Evolutionary conservation across 1,140 invertebrate species (phyloP), one percentile per base, ranked within the genome.

Genomic region (Macrosteles quadrilineatus): DNA sequence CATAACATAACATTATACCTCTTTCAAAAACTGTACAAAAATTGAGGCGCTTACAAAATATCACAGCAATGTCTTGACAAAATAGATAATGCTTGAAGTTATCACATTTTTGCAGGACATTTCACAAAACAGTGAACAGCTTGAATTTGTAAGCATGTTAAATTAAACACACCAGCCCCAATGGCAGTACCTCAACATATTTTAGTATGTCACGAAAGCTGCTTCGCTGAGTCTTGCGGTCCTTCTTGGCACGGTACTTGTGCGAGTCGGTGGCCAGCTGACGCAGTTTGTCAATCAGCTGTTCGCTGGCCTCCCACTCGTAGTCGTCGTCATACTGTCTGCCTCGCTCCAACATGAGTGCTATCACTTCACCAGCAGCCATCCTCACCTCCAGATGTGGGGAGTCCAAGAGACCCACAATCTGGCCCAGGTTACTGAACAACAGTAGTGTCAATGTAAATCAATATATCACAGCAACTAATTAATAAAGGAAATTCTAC

Each of bases 221-320:
- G 14, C 95, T 95, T 3, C 95, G 83, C 78, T 98, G 96, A 72
- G 93, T 87, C 81, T 95, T 94, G 30, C 95, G 85, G 80, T 98
- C 96, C 74, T 96, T 94, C 79, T 98, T 98, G 6, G 95, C 93
- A 64, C 93, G 84, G 78, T 88, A 96, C 82, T 98, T 98, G 76
- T 96, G 91, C 14, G 93, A 95, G 81, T 98, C 96, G 0, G 92
- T 95, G 11, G 96, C 92, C 64, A 98, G 83, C 74, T 91, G 85
- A 50, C 87, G 88, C 27, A 98, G 84, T 75, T 86, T 79, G 67
- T 87, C 85, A 62, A 86, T 77, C 14, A 91, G 77, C 55, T 89
- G 84, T 9, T 79, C 72, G 0, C 84, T 83, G 14, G 74, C 75
- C 53, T 77, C 76, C 67, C 71, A 74, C 31, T 75, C 68, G 43